Percentiles rank a stretch among this genome's conserved stretches.
These are phyloP conservation scores for Drosophila simulans DNA, from an alignment of 1,140 invertebrate species.

Conservation along the genomic window DNA sequence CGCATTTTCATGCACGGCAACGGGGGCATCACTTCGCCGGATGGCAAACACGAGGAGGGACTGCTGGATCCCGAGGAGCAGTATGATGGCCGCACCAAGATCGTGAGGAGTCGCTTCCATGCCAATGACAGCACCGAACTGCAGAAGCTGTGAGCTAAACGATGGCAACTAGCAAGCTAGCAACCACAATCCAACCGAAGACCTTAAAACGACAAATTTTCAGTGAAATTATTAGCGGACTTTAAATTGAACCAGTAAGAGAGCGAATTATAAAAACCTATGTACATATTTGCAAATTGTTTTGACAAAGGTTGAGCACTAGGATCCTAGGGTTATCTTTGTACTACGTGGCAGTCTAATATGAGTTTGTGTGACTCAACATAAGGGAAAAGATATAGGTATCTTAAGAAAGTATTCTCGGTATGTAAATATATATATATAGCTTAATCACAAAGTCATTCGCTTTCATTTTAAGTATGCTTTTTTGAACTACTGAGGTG, in stretches of 20 bases:
- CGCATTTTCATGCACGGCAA: slow-evolving; percentile 60
- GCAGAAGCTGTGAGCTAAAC: slow-evolving; percentile 64
- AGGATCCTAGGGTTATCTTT: background rate
- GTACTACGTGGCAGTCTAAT: background rate
- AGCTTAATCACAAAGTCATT: slow-evolving; percentile 22
- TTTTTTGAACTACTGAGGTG: background rate
- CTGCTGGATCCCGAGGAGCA: slow-evolving; percentile 62
- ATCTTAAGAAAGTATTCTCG: background rate
- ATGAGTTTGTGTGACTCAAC: slow-evolving; percentile 1
- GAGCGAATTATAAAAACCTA: slow-evolving; percentile 7
- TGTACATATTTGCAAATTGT: slow-evolving; percentile 24
- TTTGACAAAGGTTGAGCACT: slow-evolving; percentile 1
- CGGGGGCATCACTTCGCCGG: slow-evolving; percentile 5
- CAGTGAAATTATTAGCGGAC: slow-evolving; percentile 51
- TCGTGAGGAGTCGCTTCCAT: slow-evolving; percentile 71
- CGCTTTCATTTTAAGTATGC: slow-evolving; percentile 12
- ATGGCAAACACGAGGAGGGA: slow-evolving; percentile 68
- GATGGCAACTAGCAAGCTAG: slow-evolving; percentile 1
- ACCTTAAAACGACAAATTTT: slow-evolving; percentile 46
- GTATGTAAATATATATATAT: slow-evolving; percentile 28
- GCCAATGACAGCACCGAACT: slow-evolving; percentile 76
- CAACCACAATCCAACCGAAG: slow-evolving; percentile 6
- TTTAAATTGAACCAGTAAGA: slow-evolving; percentile 19
- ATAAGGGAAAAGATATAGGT: background rate
- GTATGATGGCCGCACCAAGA: slow-evolving; percentile 54